Percentiles rank a stretch among this genome's conserved stretches.
Conservation (phyloP, 2,113 vertebrate species). For the Muscicapa adusta region DNA sequence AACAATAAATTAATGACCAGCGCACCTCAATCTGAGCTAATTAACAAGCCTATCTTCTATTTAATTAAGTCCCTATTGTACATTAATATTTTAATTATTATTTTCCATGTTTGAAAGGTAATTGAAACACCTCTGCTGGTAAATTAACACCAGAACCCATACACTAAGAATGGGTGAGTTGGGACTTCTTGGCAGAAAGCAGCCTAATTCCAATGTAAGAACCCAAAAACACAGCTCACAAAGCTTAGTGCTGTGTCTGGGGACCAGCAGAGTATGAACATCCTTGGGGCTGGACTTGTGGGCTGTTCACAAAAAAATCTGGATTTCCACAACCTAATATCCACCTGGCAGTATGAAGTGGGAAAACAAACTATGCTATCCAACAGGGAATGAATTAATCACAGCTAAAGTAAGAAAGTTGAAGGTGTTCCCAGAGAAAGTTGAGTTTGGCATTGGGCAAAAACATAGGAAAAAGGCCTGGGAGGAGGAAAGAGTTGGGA, state of each 20-base stretch:
- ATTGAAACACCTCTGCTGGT: neutral
- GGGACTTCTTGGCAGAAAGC: neutral
- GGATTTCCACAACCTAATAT: neutral
- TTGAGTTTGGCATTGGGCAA: neutral
- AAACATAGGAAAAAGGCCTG: neutral
- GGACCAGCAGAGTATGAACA: neutral
- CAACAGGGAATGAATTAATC: neutral
- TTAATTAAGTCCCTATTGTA: neutral
- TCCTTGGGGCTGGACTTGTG: neutral
- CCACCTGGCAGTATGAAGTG: neutral
- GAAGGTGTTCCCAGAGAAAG: neutral
- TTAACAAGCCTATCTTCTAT: neutral
- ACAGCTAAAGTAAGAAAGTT: neutral
- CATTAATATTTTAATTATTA: neutral
- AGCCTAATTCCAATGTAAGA: neutral
- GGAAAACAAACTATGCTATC: neutral
- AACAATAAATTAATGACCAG: neutral
- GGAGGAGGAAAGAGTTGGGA: neutral
- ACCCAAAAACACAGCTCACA: neutral
- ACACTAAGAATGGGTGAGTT: neutral
- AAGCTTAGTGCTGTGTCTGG: neutral
- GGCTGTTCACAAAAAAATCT: neutral
- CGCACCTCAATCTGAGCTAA: neutral
- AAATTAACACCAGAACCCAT: neutral
- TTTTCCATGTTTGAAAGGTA: neutral